These are phyloP conservation scores for Eclectus roratus DNA, from an alignment of 2,113 vertebrate genomes.

Conservation along the genomic window DNA sequence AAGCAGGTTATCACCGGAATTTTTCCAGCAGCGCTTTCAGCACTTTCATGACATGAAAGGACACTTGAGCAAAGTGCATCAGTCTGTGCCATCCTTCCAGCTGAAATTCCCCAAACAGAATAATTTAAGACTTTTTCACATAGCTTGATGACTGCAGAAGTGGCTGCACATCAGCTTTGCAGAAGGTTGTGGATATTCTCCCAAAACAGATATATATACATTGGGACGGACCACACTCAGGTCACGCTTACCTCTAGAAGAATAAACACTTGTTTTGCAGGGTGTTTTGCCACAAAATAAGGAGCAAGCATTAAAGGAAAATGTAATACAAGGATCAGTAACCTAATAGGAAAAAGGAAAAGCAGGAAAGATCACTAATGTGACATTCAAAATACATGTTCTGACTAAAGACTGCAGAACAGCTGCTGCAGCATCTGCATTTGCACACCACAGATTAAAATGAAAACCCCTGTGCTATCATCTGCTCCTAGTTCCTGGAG, in stretches of 20 bases:
- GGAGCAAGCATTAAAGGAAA: neutral
- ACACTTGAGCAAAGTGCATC: constrained; percentile 27
- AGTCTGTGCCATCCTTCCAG: constrained; percentile 28
- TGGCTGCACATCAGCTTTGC: neutral
- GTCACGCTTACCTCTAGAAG: neutral
- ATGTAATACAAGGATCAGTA: neutral
- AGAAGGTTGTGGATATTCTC: neutral
- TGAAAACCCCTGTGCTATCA: neutral
- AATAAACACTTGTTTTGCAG: neutral
- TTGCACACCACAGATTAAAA: neutral
- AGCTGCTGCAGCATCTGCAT: constrained; percentile 25
- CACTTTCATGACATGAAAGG: constrained; percentile 45
- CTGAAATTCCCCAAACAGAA: neutral
- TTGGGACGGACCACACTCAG: neutral
- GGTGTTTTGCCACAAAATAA: neutral
- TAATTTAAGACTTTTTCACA: neutral
- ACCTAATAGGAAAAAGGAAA: neutral
- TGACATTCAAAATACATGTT: neutral
- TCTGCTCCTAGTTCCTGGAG: neutral
- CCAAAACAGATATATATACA: neutral
- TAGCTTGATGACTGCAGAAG: neutral
- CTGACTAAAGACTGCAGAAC: neutral
- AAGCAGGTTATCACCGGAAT: neutral
- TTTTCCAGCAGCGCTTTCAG: constrained; percentile 24
- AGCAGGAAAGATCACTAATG: neutral